Evolutionary conservation across 2,113 vertebrate genomes (phyloP).

Genomic region (Hypanus sabinus): DNA sequence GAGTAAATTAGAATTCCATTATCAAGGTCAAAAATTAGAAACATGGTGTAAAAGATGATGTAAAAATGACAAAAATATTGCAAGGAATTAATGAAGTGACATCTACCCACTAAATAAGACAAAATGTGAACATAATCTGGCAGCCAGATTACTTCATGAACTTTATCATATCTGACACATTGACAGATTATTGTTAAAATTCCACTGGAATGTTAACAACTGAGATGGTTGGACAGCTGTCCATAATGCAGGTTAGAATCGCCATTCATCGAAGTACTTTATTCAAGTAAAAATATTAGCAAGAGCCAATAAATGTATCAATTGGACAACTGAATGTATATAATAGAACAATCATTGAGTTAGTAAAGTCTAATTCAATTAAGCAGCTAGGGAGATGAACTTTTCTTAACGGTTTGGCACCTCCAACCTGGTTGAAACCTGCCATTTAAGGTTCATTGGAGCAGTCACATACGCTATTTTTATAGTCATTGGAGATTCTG

Average conservation of each 20-base stretch:
- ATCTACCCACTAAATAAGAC: neutral
- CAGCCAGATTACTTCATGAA: neutral
- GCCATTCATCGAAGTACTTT: neutral
- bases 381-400: neutral
- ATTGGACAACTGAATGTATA: neutral
- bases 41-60: neutral
- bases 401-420: neutral
- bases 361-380: neutral
- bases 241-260: neutral
- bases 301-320: neutral
- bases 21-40: constrained; percentile 8
- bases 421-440: neutral
- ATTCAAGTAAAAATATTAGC: neutral
- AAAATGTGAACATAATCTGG: neutral
- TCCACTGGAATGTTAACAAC: neutral
- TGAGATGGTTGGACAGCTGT: neutral
- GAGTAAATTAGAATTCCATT: constrained; percentile 20
- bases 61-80: neutral
- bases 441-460: neutral
- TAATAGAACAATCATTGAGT: neutral
- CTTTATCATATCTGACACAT: neutral
- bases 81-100: constrained; percentile 6
- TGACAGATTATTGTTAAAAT: neutral
- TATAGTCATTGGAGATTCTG: neutral
- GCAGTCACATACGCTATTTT: neutral